These are phyloP conservation scores for Chrysogorgia sp. DNA, from an alignment of 92 coral and sea anemone genomes.

Conservation along the genomic window DNA sequence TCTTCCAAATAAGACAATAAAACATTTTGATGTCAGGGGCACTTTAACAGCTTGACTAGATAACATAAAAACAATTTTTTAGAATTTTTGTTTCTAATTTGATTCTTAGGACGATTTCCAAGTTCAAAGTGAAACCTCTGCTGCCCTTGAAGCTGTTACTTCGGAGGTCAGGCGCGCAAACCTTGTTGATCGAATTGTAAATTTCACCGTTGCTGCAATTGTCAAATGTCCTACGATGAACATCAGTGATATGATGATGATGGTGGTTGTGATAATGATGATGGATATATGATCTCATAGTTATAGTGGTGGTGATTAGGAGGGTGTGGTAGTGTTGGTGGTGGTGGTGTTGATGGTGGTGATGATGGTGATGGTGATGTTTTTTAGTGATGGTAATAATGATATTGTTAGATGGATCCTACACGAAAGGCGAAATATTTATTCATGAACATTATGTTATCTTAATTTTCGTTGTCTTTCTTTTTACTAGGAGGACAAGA, in stretches of 20 bases:
- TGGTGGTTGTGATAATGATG: not conserved
- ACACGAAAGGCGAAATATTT: not conserved
- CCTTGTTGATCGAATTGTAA: not conserved
- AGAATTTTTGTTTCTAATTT: not conserved
- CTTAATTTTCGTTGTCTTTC: not conserved
- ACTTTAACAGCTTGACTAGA: too few relatives aligned
- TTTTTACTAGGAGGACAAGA: constrained; percentile 77
- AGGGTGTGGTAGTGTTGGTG: too few relatives aligned
- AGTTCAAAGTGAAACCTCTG: constrained; percentile 69
- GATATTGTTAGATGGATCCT: not conserved
- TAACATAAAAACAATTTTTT: not conserved
- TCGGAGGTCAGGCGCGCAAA: constrained; percentile 72
- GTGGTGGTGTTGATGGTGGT: too few relatives aligned
- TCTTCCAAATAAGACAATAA: too few relatives aligned
- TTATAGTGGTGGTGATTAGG: too few relatives aligned
- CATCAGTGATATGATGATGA: not conserved
- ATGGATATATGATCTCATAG: too few relatives aligned
- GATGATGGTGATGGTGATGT: too few relatives aligned
- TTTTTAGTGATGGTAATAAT: not conserved
- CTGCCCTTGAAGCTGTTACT: constrained; percentile 94
- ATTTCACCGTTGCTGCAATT: not conserved
- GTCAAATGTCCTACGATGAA: not conserved
- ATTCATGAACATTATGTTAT: not conserved
- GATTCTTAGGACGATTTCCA: constrained; percentile 70
- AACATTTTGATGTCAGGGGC: too few relatives aligned